Percentiles rank a stretch among this genome's conserved stretches.
Conservation (phyloP, 2,888 invertebrate genomes). For the Caenorhabditis sp. region DNA sequence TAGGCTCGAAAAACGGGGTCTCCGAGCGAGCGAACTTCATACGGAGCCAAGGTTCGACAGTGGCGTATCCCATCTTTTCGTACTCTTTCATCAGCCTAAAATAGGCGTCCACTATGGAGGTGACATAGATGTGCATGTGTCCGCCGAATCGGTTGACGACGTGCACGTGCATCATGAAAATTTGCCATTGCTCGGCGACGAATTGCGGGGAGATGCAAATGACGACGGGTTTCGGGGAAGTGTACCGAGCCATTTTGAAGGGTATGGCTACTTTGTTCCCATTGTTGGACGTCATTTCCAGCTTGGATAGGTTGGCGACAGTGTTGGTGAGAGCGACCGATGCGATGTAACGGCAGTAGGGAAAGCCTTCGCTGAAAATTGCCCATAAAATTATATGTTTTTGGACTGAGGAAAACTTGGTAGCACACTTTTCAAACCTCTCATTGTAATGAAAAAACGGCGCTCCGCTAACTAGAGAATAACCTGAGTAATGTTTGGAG, state of each 20-base stretch:
- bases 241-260: slow-evolving; percentile 46
- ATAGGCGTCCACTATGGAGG: slow-evolving; percentile 64
- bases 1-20: slow-evolving; percentile 67
- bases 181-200: slow-evolving; percentile 70
- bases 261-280: slow-evolving; percentile 55
- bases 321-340: slow-evolving; percentile 23
- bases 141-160: slow-evolving; percentile 61
- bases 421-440: no score
- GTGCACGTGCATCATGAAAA: slow-evolving; percentile 66
- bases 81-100: slow-evolving; percentile 64
- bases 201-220: slow-evolving; percentile 69
- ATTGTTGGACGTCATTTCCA: slow-evolving; percentile 20
- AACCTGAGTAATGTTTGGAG: no score
- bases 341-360: slow-evolving; percentile 26
- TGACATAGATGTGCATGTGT: slow-evolving; percentile 66
- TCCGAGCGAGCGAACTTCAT: slow-evolving; percentile 49
- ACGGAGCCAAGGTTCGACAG: slow-evolving; percentile 63
- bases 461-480: no score
- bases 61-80: slow-evolving; percentile 62
- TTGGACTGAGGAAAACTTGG: no score
- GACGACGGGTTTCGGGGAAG: slow-evolving; percentile 51
- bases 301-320: not conserved
- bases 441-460: no score
- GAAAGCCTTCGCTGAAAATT: slow-evolving; percentile 31
- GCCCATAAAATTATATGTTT: no score